Evolutionary conservation across 2,797 vertebrate genomes (phyloP).

Genomic region (Labeo calbasu): DNA sequence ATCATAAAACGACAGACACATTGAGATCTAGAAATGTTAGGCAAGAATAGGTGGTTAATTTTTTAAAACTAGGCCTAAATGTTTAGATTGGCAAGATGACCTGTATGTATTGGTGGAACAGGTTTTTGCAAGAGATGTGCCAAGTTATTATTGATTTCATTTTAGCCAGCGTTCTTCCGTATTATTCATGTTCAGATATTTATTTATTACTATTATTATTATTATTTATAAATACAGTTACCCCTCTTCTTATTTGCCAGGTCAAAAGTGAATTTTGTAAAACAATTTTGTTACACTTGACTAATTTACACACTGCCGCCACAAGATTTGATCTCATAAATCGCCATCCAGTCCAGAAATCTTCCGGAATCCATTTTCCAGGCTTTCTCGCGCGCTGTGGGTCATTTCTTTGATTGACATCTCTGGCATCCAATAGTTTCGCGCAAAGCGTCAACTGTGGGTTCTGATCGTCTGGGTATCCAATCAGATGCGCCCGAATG

Average conservation of each 20-base stretch:
- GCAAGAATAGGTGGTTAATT: neutral
- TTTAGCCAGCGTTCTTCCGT: neutral
- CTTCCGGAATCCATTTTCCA: conserved; percentile 59
- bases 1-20: neutral
- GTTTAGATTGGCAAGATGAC: neutral
- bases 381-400: conserved; percentile 53
- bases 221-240: neutral
- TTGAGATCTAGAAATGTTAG: neutral
- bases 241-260: neutral
- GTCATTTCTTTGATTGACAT: conserved; percentile 65
- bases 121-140: neutral
- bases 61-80: neutral
- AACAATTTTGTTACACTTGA: neutral
- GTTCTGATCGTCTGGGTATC: conserved; percentile 50
- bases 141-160: neutral
- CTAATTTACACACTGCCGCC: neutral
- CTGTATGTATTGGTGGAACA: neutral
- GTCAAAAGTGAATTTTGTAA: neutral
- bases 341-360: neutral
- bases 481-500: conserved; percentile 63
- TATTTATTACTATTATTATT: neutral
- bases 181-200: neutral
- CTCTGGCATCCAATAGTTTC: conserved; percentile 61
- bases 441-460: conserved; percentile 54
- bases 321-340: neutral